A percentile compares a stretch with the other conserved stretches of the same genome.
phyloP scores from a whole-genome alignment of 2,113 vertebrate genomes.

The Pterocles gutturalis region DNA sequence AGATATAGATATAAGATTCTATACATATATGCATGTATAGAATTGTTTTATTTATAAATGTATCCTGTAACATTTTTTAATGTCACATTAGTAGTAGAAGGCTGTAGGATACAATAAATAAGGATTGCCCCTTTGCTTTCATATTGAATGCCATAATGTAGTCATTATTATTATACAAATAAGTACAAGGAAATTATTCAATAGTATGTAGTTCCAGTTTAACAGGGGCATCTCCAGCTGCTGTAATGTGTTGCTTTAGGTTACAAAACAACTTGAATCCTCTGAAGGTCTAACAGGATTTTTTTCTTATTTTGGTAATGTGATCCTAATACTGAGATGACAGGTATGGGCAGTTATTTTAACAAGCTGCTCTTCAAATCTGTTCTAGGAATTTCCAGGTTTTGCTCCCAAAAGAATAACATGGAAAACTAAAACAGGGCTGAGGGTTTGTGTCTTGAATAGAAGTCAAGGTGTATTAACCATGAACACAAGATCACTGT shows the following conservation, averaged over 20 bases:
- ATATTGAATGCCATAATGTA: not conserved
- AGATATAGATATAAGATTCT: not conserved
- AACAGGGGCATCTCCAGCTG: not conserved
- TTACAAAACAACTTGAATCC: constrained; percentile 3
- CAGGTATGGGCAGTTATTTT: constrained; percentile 47
- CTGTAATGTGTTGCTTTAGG: not conserved
- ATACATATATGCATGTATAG: fast-evolving
- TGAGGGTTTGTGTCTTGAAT: not conserved
- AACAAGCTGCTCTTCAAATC: constrained; percentile 28
- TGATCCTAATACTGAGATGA: constrained; percentile 49
- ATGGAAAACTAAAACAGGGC: constrained; percentile 22
- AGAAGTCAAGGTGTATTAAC: not conserved
- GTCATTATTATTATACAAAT: not conserved
- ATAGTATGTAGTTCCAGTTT: not conserved
- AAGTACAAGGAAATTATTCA: not conserved
- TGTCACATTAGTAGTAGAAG: not conserved
- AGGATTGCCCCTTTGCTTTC: not conserved
- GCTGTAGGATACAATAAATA: not conserved
- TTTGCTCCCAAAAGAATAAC: constrained; percentile 23
- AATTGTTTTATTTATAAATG: not conserved
- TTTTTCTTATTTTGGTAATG: not conserved
- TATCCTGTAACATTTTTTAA: not conserved
- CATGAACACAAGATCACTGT: not conserved
- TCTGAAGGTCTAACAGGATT: not conserved
- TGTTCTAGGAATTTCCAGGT: constrained; percentile 9